phyloP scores from a whole-genome alignment of 2,888 invertebrate genomes.

The Trachelus iudaicus region DNA sequence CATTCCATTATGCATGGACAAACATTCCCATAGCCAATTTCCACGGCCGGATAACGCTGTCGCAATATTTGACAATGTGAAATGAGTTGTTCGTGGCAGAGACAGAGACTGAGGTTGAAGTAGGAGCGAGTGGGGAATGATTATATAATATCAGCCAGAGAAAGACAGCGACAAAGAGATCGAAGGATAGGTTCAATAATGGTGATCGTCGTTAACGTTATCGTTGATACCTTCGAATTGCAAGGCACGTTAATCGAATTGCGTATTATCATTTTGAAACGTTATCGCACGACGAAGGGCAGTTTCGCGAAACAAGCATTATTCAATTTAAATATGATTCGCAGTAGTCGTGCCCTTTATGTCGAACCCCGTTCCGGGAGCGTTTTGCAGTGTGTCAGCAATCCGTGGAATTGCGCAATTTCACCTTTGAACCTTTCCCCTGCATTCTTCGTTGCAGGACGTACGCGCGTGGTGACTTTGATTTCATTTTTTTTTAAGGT shows the following conservation, averaged over 20 bases:
- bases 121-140: background rate
- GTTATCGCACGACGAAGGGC: constrained; percentile 40
- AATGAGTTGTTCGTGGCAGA: background rate
- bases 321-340: constrained; percentile 45
- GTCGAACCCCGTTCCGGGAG: background rate
- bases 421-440: background rate
- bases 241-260: constrained; percentile 42
- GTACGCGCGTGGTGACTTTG: background rate
- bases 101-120: background rate
- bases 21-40: background rate
- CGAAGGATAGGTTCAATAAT: background rate
- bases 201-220: constrained; percentile 2
- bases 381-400: background rate
- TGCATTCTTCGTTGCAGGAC: background rate
- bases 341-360: background rate
- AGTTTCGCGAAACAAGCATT: constrained; percentile 39
- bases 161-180: constrained; percentile 5
- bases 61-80: background rate
- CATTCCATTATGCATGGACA: background rate
- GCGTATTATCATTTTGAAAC: constrained; percentile 40
- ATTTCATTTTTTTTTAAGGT: background rate
- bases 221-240: background rate
- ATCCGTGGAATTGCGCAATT: background rate
- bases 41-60: background rate
- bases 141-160: background rate